Evolutionary conservation across 2,888 invertebrate genomes (phyloP).

Genomic region (Lasioglossum lativentre): DNA sequence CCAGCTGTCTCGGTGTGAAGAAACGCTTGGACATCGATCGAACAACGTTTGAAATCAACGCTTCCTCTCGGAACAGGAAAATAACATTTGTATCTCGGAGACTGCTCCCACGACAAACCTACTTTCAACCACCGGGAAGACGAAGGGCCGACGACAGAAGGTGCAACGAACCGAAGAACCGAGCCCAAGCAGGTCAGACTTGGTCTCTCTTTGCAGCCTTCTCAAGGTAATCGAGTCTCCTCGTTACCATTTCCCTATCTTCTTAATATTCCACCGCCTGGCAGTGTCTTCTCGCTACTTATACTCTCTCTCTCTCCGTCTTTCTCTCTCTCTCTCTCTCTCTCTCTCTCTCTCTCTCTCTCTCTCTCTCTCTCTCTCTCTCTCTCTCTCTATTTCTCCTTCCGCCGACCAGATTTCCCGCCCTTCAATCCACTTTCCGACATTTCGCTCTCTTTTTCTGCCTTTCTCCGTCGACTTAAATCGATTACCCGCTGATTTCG

Average conservation of each 20-base stretch:
- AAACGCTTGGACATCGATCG: not conserved
- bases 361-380: not conserved
- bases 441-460: not conserved
- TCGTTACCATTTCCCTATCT: constrained; percentile 56
- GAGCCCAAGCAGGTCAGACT: constrained; percentile 32
- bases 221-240: constrained; percentile 34
- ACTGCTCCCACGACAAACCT: constrained; percentile 31
- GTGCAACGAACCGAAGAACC: constrained; percentile 45
- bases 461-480: constrained; percentile 45
- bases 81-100: too few species aligned
- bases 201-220: constrained; percentile 10
- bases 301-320: not conserved
- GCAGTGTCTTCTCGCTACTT: not conserved
- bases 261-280: constrained; percentile 8
- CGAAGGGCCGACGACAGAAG: constrained; percentile 17
- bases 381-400: not conserved
- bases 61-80: not conserved
- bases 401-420: constrained; percentile 16
- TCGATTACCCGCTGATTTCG: constrained; percentile 63
- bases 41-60: not conserved
- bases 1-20: not conserved
- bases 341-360: not conserved
- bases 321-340: not conserved
- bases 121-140: constrained; percentile 40
- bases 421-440: constrained; percentile 7